Evolutionary conservation across 2,888 invertebrate genomes (phyloP), one percentile per base, ranked within the genome.

Genomic region (Agrilus mali): DNA sequence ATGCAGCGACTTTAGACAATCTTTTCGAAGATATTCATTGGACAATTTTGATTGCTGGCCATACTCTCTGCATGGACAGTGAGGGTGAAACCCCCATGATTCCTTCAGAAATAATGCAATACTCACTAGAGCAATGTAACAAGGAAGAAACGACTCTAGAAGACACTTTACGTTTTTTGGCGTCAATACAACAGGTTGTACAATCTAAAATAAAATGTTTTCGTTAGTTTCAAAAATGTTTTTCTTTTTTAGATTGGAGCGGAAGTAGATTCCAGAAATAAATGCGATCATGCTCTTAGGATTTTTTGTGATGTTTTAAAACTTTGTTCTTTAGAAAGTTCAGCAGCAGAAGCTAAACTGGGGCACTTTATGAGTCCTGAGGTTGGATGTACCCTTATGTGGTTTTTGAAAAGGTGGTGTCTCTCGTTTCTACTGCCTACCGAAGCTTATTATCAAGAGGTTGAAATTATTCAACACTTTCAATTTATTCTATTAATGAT

Each of bases 21-120:
- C 66, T 92, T 31, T 88, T 86, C 59, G 93, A 94, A 68, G 92
- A 93, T 66, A 66, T 93, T 16, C 90, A 93, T 63, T 94, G 93
- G 94, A 74, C 87, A 22, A 67, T 92, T 20, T 75, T 94, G 56
- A 78, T 93, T 41, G 68, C 75, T 37, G 86, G 86, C 53, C 76
- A 79, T 58, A 70, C 80, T 3, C 61, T 83, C 38, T 77, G 80
- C 40, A 77, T 80, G 67, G 78, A 81, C 47, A 72, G 74, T 43
- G 76, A 77, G 35, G 80, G 81, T 1, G 82, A 83, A 61, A 72
- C 73, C 0, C 72, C 78, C 3, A 64, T 79, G 53, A 78, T 84
- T 50, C 83, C 83, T 1, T 59, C 71, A 0, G 75, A 78, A 60
- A 70, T 84, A 35, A 78, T 78, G 69, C 63, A 67, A 33, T 74